Base-by-base conservation (phyloP, 2,113 vertebrate genomes). In the Brachirus orientalis region DNA sequence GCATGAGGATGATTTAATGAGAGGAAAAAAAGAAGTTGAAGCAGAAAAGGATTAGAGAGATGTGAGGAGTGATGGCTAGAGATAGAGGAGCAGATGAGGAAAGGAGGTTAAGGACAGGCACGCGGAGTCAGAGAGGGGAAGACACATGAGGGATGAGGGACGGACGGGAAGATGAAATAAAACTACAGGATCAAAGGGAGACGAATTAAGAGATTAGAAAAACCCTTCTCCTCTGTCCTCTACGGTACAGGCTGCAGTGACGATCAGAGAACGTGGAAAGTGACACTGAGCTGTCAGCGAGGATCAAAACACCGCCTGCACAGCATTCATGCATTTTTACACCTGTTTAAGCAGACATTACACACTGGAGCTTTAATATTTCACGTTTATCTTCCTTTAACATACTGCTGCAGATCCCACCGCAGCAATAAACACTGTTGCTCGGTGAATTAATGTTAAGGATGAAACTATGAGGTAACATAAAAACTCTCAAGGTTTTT, bases 241-340 rank as follows among this genome's bases (percentile, higher is more conserved):
- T 22, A 3, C 8, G 38, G 17, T 22, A 10, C 22, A n/a, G 20
- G 18, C 73, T 10, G 46, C 53, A 60, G 51, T 65, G 78, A 82
- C 0, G 36, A 40, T 70, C 13, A 64, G 17, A 69, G 37, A 16
- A 76, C 63, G 75, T 73, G 77, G 72, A 63, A 66, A 13, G 41
- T 16, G 52, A 72, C 44, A 8, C 55, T 62, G 35, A 50, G 65
- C 53, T 48, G 69, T 54, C 69, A 71, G 69, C 3, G 47, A 44
- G 52, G 54, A 79, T 69, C 28, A 14, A 35, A 41, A 17, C 8
- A 14, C 47, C 1, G 64, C 44, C 51, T 37, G 54, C n/a, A n/a
- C 0, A 2, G 0, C 33, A n/a, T 47, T 11, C 14, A 14, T 3
- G 46, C 3, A 20, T 35, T 35, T 41, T 10, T 14, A 20, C 11